These are phyloP conservation scores for Fulica atra DNA, from an alignment of 2,113 vertebrate species.

Conservation along the genomic window DNA sequence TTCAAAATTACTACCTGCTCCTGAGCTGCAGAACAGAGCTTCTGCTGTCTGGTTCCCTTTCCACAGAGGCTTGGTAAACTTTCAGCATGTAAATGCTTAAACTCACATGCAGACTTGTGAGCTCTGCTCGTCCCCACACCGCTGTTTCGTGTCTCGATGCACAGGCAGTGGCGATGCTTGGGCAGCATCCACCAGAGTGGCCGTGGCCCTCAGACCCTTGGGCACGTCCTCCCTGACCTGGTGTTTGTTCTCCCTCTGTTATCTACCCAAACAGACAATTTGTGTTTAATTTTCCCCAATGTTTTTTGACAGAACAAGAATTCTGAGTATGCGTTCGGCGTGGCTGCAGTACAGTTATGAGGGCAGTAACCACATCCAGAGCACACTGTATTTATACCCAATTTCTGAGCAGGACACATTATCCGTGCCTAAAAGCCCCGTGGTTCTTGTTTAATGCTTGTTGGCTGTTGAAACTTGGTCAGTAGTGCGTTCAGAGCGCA, in stretches of 20 bases:
- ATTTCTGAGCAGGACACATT: background rate
- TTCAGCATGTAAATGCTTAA: background rate
- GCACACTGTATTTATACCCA: background rate
- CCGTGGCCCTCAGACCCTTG: background rate
- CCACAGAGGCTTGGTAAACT: background rate
- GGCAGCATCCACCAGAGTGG: background rate
- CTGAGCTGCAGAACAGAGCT: background rate
- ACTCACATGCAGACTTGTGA: fast-evolving
- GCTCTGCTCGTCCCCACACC: background rate
- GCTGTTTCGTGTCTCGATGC: too few relatives aligned
- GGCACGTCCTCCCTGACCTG: background rate
- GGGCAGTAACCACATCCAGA: background rate
- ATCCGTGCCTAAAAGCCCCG: background rate
- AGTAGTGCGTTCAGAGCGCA: background rate
- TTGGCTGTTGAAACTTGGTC: background rate
- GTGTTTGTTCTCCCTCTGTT: background rate
- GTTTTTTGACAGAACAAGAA: background rate
- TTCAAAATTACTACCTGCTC: background rate
- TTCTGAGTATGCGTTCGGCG: background rate
- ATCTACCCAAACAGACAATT: background rate
- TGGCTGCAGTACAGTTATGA: background rate
- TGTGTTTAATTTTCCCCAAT: background rate
- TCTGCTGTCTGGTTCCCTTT: background rate
- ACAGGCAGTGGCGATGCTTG: background rate
- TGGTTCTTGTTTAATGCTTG: background rate